Base-by-base conservation (phyloP, 2,113 vertebrate genomes). In the Mustelus asterias region DNA sequence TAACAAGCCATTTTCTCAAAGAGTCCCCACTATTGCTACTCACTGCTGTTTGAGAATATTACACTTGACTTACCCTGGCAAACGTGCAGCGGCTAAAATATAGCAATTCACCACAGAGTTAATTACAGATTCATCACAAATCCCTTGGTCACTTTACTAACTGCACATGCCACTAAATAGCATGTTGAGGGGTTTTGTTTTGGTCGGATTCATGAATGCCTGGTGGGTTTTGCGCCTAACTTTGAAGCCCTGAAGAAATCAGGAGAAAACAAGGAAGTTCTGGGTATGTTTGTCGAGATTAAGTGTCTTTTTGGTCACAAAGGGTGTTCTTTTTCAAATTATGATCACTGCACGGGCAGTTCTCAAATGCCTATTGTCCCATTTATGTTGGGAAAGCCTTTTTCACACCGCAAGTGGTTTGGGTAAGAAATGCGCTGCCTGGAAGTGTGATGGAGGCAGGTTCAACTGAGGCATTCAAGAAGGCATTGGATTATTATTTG, bases 41-140 rank as follows among this genome's bases (percentile, higher is more conserved):
- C 89, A 93, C 60, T 67, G 89, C 60, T 93, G 10, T 33, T 93
- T 93, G 33, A 65, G 89, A 93, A 65, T 37, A 65, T 37, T 93
- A 33, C 65, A 26, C 37, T n/a, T 93, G 14, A 93, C 60, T n/a
- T 37, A 65, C 26, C 89, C 48, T 54, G 48, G 3, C 48, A 54
- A 54, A 54, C 48, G 5, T 92, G 65, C 65, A 41, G 22, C 92
- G 69, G 65, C 65, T 65, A n/a, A 93, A 65, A n/a, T 14, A 33
- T 7, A 94, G 16, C 41, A 63, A 8, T 63, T 65, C 60, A 67
- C 14, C 14, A 37, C 60, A 29, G 92, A 67, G 33, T 44, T 41
- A 41, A 41, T 67, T 93, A 4, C 90, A 93, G 37, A n/a, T 54
- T 67, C 92, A 67, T 44, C 65, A 69, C 37, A 11, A 67, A 67